These are phyloP conservation scores for Peromyscus maniculatus DNA, from an alignment of 2,113 vertebrate species.

Conservation along the genomic window DNA sequence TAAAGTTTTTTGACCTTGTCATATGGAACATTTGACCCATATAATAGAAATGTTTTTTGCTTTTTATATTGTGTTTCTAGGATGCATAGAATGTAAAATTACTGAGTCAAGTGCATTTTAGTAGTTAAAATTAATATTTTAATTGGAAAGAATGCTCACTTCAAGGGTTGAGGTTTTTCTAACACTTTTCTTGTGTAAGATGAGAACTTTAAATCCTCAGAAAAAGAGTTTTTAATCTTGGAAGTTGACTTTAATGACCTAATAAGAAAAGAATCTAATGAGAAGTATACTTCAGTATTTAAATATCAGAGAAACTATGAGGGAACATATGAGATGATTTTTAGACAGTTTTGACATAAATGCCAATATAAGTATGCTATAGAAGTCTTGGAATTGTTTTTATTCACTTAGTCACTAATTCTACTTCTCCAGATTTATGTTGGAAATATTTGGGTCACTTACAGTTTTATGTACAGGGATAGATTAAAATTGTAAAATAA, in stretches of 20 bases:
- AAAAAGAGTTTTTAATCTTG: conserved; percentile 53
- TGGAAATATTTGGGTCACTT: conserved; percentile 23
- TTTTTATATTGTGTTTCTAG: conserved; percentile 31
- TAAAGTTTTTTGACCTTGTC: not conserved
- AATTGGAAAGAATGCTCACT: not conserved
- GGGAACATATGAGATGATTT: conserved; percentile 31
- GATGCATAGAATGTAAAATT: not conserved
- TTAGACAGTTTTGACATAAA: conserved; percentile 33
- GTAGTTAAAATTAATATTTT: conserved; percentile 10
- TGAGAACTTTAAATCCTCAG: conserved; percentile 33
- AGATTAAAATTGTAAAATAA: conserved; percentile 30
- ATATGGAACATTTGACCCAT: not conserved
- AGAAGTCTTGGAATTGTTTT: conserved; percentile 49
- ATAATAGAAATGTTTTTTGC: not conserved
- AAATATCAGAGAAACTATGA: not conserved
- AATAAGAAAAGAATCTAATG: not conserved
- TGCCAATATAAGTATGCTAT: not conserved
- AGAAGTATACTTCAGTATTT: conserved; percentile 44
- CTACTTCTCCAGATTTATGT: not conserved
- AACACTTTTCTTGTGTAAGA: not conserved
- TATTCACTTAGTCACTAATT: conserved; percentile 23
- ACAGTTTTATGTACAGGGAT: conserved; percentile 1
- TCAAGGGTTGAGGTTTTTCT: conserved; percentile 32
- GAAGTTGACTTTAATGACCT: conserved; percentile 23
- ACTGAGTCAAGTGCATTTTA: conserved; percentile 1